Evolutionary conservation across 64 coral and sea anemone species (phyloP).

Genomic region (Montipora efflorescens): DNA sequence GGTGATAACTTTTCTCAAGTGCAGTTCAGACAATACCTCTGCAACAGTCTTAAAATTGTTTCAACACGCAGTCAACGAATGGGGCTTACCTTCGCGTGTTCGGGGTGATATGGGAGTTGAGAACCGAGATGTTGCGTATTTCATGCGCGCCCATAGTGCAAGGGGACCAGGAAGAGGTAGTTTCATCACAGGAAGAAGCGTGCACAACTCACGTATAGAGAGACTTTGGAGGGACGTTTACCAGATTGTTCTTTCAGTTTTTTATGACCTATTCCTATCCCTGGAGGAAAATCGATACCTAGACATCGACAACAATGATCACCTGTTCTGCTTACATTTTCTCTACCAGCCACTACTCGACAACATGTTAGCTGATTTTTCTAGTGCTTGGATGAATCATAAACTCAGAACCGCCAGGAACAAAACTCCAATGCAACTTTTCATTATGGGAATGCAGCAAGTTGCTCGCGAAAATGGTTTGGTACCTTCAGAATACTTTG

Average conservation of each 20-base stretch:
- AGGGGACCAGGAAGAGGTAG: constrained; percentile 64
- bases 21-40: background rate
- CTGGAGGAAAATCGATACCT: constrained; percentile 31
- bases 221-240: constrained; percentile 69
- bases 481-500: constrained; percentile 68
- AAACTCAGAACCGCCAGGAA: constrained; percentile 61
- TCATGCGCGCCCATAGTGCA: constrained; percentile 35
- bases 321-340: constrained; percentile 53
- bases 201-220: constrained; percentile 60
- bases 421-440: constrained; percentile 65
- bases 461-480: constrained; percentile 9
- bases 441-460: constrained; percentile 76
- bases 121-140: constrained; percentile 16
- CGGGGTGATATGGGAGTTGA: constrained; percentile 46
- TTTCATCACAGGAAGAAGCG: constrained; percentile 69
- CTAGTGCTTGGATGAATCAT: constrained; percentile 54
- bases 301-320: constrained; percentile 33
- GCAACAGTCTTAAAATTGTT: constrained; percentile 8
- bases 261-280: background rate
- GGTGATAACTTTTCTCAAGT: background rate
- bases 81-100: constrained; percentile 12
- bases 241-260: constrained; percentile 37
- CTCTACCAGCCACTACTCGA: constrained; percentile 53
- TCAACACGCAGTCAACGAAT: background rate
- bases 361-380: constrained; percentile 34